Percentiles rank a stretch among this genome's conserved stretches.
phyloP scores from a whole-genome alignment of 2,888 invertebrate genomes.

The Ceratothoa steindachneri region DNA sequence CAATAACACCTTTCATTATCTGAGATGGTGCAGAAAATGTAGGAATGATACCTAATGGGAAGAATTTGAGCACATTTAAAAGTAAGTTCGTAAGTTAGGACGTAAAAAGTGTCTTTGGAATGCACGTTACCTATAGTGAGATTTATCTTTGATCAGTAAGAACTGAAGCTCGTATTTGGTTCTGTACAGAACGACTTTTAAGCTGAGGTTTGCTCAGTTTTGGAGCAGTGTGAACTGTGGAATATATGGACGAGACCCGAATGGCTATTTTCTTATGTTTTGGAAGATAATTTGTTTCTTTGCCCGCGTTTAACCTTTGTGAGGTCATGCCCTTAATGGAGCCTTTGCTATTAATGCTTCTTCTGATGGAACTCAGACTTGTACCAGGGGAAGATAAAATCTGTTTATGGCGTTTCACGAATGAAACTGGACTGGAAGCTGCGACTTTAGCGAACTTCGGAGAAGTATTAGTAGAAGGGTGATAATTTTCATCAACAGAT shows the following conservation, averaged over 20 bases:
- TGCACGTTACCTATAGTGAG: neutral
- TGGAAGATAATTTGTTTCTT: neutral
- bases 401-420: neutral
- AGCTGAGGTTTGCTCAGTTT: neutral
- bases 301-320: neutral
- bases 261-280: neutral
- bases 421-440: neutral
- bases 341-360: neutral
- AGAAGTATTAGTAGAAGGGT: neutral
- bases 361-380: neutral
- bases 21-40: neutral
- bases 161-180: neutral
- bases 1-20: neutral
- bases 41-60: neutral
- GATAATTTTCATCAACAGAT: neutral
- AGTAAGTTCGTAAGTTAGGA: too few species aligned
- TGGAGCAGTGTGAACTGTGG: neutral
- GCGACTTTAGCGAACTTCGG: neutral
- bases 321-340: neutral
- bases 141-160: neutral
- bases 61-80: neutral
- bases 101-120: neutral
- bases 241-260: neutral
- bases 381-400: neutral
- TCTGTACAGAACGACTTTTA: neutral